These are phyloP conservation scores for Taurulus bubalis DNA, from an alignment of 2,113 vertebrate species.

Conservation along the genomic window DNA sequence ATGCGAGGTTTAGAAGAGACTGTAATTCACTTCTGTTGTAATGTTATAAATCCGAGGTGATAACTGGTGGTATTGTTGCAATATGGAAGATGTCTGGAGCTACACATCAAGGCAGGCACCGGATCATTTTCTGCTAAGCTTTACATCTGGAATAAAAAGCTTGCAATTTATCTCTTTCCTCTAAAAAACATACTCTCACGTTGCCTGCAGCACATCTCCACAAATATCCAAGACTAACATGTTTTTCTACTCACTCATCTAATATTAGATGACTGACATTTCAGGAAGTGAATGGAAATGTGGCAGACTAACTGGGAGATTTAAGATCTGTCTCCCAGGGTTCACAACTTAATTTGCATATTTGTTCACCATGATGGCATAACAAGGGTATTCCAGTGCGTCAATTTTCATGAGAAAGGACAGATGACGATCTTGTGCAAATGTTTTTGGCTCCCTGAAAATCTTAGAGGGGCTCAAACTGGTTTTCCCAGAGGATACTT, in stretches of 20 bases:
- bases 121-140: slow-evolving; percentile 16
- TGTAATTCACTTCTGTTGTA: slow-evolving; percentile 28
- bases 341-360: slow-evolving; percentile 30
- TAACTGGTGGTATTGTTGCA: slow-evolving; percentile 26
- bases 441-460: slow-evolving; percentile 10
- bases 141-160: slow-evolving; percentile 38
- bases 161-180: slow-evolving; percentile 34
- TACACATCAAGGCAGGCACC: slow-evolving; percentile 3
- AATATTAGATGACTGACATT: slow-evolving; percentile 66
- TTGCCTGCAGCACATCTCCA: slow-evolving; percentile 37
- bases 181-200: slow-evolving; percentile 31
- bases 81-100: not conserved
- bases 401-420: not conserved
- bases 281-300: slow-evolving; percentile 31
- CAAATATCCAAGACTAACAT: slow-evolving; percentile 57
- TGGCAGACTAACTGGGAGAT: slow-evolving; percentile 16
- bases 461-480: not conserved
- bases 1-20: slow-evolving; percentile 12
- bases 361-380: slow-evolving; percentile 13
- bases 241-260: slow-evolving; percentile 53
- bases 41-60: slow-evolving; percentile 32
- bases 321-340: slow-evolving; percentile 23
- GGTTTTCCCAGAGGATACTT: not conserved
- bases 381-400: slow-evolving; percentile 7
- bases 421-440: slow-evolving; percentile 1